Evolutionary conservation across 2,888 invertebrate genomes (phyloP), one percentile per base, ranked within the genome.

Genomic region (Drosophila melanosoma): DNA sequence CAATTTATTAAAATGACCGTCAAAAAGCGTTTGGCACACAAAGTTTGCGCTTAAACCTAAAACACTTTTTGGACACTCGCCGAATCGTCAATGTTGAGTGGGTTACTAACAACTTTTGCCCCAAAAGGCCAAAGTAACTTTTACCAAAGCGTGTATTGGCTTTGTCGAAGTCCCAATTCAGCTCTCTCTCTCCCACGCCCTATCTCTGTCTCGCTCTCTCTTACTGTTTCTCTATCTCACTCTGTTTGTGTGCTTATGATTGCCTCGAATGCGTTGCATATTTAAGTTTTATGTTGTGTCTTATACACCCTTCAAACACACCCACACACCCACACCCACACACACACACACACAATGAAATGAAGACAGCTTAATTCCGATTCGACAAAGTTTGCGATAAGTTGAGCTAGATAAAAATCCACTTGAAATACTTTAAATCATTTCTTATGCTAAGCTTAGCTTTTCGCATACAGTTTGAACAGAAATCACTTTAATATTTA

Each of bases 1-100:
- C 85, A 90, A 90, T 85, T 85, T 90, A 85, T 90, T 85, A 85
- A 85, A 85, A 85, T 85, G 85, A 90, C 88, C 90, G 86, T 85
- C 85, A 85, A 85, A 85, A 85, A 87, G 77, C 85, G 85, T 77
- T 89, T 87, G 75, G 70, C 58, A 49, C 64, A 71, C 64, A 71
- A 81, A 85, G 76, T 89, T 85, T 82, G 49, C 69, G 88, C 85
- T 85, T 77, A 85, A 85, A 79, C 82, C 83, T 74, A 85, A 89
- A 89, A 88, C 90, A 89, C 88, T 85, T 90, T 87, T 87, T 80
- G 69, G 86, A 85, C 86, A 90, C 65, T 80, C 83, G 69, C 29
- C 69, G 72, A 65, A 52, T 58, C 63, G 53, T 35, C 52, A 45
- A 61, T 53, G 59, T 71, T 62, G 81, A 71, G 70, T 79, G 79